Evolutionary conservation across 2,797 vertebrate genomes (phyloP), one percentile per base, ranked within the genome.

Genomic region (Dromococcyx pavoninus): DNA sequence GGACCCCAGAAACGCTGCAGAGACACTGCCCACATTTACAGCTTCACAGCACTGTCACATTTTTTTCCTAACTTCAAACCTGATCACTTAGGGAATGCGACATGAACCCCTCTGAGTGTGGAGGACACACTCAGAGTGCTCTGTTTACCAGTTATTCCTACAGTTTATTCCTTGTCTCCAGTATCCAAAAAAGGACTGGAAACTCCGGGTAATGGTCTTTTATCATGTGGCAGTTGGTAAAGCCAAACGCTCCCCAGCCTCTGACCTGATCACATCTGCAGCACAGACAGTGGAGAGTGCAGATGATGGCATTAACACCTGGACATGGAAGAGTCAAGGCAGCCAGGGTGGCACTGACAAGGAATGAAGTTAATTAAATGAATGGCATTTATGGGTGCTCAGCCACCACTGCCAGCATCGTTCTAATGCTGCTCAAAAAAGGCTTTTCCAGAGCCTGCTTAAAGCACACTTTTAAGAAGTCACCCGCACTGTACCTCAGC

Each of bases 371-470:
- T 1, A 62, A 56, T 10, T 1, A 62, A 56, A 60, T 25, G 27
- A 35, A 61, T 4, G 41, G 41, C 89, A 71, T 69, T n/a, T 39
- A 41, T 17, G 37, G 41, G 50, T 78, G 67, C 60, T 70, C 21
- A 0, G 44, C n/a, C 61, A 70, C 60, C 61, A 56, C 53, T 51
- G 67, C 51, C 7, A 79, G 87, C 32, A 56, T 5, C 0, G 0
- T 28, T 39, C 62, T 21, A 43, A 33, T 16, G 37, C 41, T 21
- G 44, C 78, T 75, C 71, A 72, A 35, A 57, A 91, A 60, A 77
- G 58, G 65, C 32, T 87, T 74, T 62, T 62, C n/a, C 58, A 48
- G 44, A 78, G 32, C 33, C 54, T 74, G 33, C 39, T 64, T 41
- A 58, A 30, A 8, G 57, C 19, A 41, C 44, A 17, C 39, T 56